Conservation (phyloP, 2,113 vertebrate genomes). For the Onychostoma macrolepis region DNA sequence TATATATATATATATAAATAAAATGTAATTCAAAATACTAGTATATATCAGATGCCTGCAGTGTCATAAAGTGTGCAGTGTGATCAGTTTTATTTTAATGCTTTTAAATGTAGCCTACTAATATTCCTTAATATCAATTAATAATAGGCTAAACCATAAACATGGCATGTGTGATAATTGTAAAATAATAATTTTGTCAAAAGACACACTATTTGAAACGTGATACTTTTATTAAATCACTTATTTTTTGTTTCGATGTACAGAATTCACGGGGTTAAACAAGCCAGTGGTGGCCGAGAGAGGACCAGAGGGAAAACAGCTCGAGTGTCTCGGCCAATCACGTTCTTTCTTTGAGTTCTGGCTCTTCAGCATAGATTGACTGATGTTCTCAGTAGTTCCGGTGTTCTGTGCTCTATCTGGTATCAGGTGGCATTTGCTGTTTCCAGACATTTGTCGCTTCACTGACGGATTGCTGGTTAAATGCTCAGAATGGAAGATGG, state of each 20-base stretch:
- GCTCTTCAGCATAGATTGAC: conserved; percentile 2
- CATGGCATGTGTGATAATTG: background rate
- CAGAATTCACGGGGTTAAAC: conserved; percentile 20
- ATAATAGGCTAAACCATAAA: no score
- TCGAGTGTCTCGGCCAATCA: background rate
- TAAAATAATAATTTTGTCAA: background rate
- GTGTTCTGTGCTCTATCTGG: background rate
- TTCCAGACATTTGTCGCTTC: background rate
- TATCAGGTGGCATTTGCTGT: conserved; percentile 24
- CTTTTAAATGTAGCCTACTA: no score
- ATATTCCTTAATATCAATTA: no score
- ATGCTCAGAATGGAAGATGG: background rate
- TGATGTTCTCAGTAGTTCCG: conserved; percentile 23
- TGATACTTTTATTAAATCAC: background rate
- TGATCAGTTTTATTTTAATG: background rate
- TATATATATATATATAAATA: background rate
- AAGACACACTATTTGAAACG: background rate
- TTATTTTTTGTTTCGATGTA: background rate
- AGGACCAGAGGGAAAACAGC: background rate
- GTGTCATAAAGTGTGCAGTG: no score
- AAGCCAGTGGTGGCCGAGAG: background rate
- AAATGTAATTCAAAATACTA: background rate
- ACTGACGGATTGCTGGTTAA: conserved; percentile 3
- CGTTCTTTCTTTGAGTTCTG: background rate
- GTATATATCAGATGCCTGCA: background rate